Conservation (phyloP, 2,888 invertebrate genomes). For the Seladonia tumulorum region DNA sequence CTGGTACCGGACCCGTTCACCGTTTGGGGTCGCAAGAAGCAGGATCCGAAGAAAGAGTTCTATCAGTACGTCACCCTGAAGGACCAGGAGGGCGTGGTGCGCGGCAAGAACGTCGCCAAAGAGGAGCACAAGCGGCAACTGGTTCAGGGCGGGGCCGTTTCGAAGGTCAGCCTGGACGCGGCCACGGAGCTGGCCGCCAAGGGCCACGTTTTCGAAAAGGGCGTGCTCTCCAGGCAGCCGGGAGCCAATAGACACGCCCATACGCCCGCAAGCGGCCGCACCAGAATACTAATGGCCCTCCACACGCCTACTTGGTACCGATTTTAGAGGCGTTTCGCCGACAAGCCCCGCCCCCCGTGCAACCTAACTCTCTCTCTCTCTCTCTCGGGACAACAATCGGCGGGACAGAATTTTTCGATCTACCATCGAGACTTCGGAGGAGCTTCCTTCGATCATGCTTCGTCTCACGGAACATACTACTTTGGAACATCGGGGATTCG, state of each 20-base stretch:
- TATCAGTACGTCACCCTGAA: slow-evolving; percentile 81
- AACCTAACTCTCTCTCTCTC: neutral
- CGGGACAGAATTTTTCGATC: neutral
- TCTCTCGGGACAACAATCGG: neutral
- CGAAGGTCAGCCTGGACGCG: slow-evolving; percentile 81
- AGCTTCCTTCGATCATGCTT: neutral
- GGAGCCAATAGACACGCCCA: slow-evolving; percentile 75
- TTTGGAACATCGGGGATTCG: neutral
- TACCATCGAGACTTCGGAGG: neutral
- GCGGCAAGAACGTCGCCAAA: slow-evolving; percentile 80
- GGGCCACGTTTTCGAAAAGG: slow-evolving; percentile 82
- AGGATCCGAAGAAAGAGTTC: slow-evolving; percentile 81
- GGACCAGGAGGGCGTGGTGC: slow-evolving; percentile 78
- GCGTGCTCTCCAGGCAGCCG: slow-evolving; percentile 79
- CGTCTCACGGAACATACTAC: neutral
- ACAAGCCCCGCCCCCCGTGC: neutral
- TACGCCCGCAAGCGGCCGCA: slow-evolving; percentile 80
- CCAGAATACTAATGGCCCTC: slow-evolving; percentile 81
- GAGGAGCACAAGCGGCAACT: slow-evolving; percentile 81
- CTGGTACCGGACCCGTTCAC: slow-evolving; percentile 94
- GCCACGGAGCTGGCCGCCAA: slow-evolving; percentile 80
- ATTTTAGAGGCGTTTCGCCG: slow-evolving; percentile 69
- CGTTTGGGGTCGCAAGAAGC: slow-evolving; percentile 90
- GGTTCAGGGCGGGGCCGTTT: slow-evolving; percentile 80
- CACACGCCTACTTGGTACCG: slow-evolving; percentile 83